phyloP scores from a whole-genome alignment of 2,888 invertebrate genomes.

The Ophion slaviceki region DNA sequence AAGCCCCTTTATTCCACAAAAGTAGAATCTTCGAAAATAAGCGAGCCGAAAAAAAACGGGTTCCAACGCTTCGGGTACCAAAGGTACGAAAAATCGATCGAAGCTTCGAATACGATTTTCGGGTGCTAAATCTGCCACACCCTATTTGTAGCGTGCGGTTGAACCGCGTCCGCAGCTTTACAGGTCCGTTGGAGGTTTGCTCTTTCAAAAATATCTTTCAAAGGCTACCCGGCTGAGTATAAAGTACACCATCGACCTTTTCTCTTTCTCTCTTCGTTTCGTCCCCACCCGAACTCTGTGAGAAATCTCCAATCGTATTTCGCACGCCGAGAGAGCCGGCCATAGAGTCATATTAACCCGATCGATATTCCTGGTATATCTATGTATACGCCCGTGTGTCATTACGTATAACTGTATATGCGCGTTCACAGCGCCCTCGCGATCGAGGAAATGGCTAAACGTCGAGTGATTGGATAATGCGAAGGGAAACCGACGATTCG shows the following conservation, averaged over 20 bases:
- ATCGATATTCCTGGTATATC: slow-evolving; percentile 59
- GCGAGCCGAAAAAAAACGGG: slow-evolving; percentile 7
- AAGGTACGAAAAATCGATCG: slow-evolving; percentile 12
- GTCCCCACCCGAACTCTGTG: slow-evolving; percentile 42
- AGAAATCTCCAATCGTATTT: slow-evolving; percentile 64
- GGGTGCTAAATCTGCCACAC: slow-evolving; percentile 69
- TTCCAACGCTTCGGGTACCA: background rate
- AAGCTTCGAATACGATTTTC: slow-evolving; percentile 54
- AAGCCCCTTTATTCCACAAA: background rate
- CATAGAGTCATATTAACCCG: slow-evolving; percentile 43
- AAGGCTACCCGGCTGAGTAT: slow-evolving; percentile 31
- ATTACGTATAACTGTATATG: slow-evolving; percentile 12
- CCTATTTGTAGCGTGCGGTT: slow-evolving; percentile 64
- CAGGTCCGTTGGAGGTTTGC: slow-evolving; percentile 36
- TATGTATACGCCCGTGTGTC: slow-evolving; percentile 11
- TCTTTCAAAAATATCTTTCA: slow-evolving; percentile 62
- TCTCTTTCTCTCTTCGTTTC: slow-evolving; percentile 22
- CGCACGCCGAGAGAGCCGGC: slow-evolving; percentile 55
- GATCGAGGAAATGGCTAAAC: slow-evolving; percentile 63
- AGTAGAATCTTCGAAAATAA: background rate
- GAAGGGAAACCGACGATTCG: slow-evolving; percentile 39
- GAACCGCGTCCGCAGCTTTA: background rate
- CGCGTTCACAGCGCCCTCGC: slow-evolving; percentile 53
- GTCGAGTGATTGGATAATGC: slow-evolving; percentile 54
- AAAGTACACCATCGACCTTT: slow-evolving; percentile 61